Conservation (phyloP, 2,113 vertebrate species). For the Camelus dromedarius region DNA sequence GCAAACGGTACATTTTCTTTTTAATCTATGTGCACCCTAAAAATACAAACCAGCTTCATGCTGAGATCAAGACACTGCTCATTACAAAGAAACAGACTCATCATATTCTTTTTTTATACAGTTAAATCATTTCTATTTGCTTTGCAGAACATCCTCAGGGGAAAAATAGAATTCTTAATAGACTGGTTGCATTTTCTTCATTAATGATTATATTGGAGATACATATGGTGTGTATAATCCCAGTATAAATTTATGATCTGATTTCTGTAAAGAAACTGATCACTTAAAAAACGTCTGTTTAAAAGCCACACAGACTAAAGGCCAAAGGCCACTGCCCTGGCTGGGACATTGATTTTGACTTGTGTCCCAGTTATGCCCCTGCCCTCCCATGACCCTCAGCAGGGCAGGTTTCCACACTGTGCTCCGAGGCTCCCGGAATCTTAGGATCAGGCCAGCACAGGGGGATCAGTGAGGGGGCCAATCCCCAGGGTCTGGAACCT, state of each 20-base stretch:
- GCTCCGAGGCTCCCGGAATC: neutral
- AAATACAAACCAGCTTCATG: slow-evolving; percentile 30
- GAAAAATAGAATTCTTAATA: neutral
- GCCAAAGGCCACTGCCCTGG: accelerated
- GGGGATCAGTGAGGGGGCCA: accelerated
- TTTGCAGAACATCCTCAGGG: neutral
- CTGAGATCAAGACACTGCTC: slow-evolving; percentile 22
- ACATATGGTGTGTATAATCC: accelerated
- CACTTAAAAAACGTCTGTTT: neutral
- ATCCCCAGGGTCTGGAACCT: accelerated
- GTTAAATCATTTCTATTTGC: neutral
- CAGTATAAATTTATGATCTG: neutral
- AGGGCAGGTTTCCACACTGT: neutral
- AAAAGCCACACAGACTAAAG: neutral
- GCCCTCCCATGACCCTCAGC: neutral
- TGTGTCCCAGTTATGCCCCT: neutral
- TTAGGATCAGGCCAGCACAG: accelerated
- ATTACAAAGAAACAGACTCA: slow-evolving; percentile 17
- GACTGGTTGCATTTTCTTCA: neutral
- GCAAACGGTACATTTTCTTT: slow-evolving; percentile 15
- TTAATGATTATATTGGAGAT: neutral
- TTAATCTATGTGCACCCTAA: neutral
- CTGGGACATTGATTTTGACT: neutral
- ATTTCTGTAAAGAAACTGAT: neutral
- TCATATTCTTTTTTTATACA: neutral